phyloP scores from a whole-genome alignment of 2,797 vertebrate genomes.

The Selene dorsalis region DNA sequence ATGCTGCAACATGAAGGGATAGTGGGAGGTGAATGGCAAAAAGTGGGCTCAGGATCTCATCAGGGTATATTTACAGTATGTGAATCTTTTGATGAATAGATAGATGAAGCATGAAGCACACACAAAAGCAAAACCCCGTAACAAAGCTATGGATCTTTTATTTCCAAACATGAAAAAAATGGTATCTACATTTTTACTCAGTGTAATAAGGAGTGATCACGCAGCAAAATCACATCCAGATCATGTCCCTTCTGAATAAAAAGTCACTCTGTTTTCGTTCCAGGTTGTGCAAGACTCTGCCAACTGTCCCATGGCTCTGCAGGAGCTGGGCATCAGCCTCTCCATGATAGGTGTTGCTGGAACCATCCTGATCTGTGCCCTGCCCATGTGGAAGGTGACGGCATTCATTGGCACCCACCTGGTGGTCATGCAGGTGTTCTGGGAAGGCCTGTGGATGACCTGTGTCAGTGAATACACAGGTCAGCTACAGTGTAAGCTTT shows the following conservation, averaged over 20 bases:
- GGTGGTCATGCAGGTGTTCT: conserved; percentile 90
- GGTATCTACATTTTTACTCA: too few relatives aligned
- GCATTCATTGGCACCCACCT: conserved; percentile 89
- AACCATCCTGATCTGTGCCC: conserved; percentile 87
- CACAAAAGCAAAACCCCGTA: too few relatives aligned
- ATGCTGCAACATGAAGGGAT: too few relatives aligned
- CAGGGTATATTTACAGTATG: too few relatives aligned
- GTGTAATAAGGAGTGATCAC: neutral
- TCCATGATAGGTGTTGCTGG: conserved; percentile 85
- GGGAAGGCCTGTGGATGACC: conserved; percentile 92
- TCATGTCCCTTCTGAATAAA: neutral
- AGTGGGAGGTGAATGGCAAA: too few relatives aligned
- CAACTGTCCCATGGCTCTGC: conserved; percentile 79
- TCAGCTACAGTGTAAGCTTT: conserved; percentile 91
- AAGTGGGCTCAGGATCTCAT: too few relatives aligned
- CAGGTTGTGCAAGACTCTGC: conserved; percentile 33
- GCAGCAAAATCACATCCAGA: neutral
- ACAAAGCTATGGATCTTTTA: too few relatives aligned
- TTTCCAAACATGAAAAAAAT: too few relatives aligned
- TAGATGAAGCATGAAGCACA: too few relatives aligned
- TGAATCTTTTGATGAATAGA: too few relatives aligned
- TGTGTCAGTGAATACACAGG: conserved; percentile 89
- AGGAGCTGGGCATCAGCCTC: conserved; percentile 86
- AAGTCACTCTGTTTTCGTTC: neutral
- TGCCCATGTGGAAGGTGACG: conserved; percentile 92